Percentiles rank a stretch among this genome's conserved stretches.
Conservation (phyloP, 2,113 vertebrate genomes). For the Engystomops pustulosus region DNA sequence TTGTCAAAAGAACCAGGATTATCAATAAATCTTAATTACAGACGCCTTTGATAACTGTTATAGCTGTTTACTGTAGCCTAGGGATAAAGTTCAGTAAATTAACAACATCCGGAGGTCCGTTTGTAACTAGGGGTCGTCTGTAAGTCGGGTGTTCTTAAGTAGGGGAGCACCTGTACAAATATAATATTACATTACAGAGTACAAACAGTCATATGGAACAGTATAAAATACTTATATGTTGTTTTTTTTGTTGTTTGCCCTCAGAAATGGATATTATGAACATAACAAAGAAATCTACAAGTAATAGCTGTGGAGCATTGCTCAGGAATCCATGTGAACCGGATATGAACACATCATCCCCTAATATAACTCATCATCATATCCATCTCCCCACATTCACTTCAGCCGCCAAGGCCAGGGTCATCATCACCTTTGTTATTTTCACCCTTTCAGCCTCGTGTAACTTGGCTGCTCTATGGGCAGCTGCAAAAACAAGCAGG, state of each 20-base stretch:
- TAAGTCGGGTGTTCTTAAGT: no score
- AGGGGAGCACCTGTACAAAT: no score
- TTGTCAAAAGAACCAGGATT: no score
- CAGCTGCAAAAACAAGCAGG: conserved; percentile 66
- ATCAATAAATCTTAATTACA: no score
- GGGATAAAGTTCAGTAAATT: no score
- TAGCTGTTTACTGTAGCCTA: no score
- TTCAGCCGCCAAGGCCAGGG: conserved; percentile 79
- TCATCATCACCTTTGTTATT: conserved; percentile 79
- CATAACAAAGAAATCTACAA: fast-evolving
- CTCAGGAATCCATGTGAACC: background rate
- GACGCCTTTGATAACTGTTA: no score
- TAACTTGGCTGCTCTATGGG: conserved; percentile 79
- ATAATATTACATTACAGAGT: no score
- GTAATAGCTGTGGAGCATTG: fast-evolving
- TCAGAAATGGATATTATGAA: conserved; percentile 53
- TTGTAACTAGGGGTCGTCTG: no score
- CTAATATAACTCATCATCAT: background rate
- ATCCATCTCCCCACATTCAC: conserved; percentile 83
- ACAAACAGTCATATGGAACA: no score
- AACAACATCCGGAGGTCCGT: no score
- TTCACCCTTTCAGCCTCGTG: conserved; percentile 75
- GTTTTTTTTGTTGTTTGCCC: background rate
- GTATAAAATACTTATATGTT: no score
- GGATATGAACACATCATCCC: background rate